Evolutionary conservation across 2,113 vertebrate species (phyloP).

Genomic region (Nestor notabilis): DNA sequence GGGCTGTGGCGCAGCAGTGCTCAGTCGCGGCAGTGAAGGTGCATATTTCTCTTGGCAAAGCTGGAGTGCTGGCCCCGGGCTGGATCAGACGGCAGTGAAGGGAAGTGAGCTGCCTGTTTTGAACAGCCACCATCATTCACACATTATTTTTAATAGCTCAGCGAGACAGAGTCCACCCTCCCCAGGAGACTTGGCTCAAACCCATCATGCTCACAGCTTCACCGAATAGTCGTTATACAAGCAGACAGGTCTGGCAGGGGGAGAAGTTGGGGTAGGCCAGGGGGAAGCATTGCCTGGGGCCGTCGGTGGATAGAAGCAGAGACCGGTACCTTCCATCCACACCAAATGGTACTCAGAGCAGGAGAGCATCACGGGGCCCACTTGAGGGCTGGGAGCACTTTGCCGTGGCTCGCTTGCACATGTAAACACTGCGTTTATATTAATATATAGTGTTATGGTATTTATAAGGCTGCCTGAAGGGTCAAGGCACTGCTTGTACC

Average conservation of each 20-base stretch:
- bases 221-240: background rate
- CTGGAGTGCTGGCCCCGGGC: fast-evolving
- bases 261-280: background rate
- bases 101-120: slow-evolving; percentile 62
- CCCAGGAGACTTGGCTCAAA: slow-evolving; percentile 39
- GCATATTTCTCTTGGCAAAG: slow-evolving; percentile 58
- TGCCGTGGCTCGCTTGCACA: fast-evolving
- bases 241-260: background rate
- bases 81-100: slow-evolving; percentile 7
- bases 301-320: fast-evolving
- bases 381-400: background rate
- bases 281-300: background rate
- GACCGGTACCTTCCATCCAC: background rate
- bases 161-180: slow-evolving; percentile 55
- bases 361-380: fast-evolving
- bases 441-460: background rate
- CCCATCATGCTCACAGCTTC: background rate
- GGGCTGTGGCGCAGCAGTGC: background rate
- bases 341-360: background rate
- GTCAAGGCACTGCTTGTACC: background rate
- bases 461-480: background rate
- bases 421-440: background rate
- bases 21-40: background rate
- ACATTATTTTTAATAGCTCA: slow-evolving; percentile 64
- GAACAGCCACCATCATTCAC: slow-evolving; percentile 62